Percentiles rank a stretch among this genome's conserved stretches.
Conservation (phyloP, 2,888 invertebrate species). For the Chrysolina haemoptera region DNA sequence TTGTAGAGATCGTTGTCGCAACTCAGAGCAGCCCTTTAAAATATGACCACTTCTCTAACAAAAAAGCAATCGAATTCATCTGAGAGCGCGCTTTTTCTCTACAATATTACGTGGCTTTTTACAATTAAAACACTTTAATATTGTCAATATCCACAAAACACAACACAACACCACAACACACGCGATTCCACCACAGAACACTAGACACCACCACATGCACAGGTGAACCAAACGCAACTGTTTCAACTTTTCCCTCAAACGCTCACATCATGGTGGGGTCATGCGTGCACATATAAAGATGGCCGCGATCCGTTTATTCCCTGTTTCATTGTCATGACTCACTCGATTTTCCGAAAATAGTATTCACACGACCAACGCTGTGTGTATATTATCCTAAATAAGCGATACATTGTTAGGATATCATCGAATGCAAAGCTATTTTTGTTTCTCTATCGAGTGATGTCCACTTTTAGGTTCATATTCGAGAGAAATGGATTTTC, state of each 20-base stretch:
- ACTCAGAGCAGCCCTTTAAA: slow-evolving; percentile 18
- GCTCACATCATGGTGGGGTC: slow-evolving; percentile 40
- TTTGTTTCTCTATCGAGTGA: slow-evolving; percentile 2
- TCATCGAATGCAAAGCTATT: slow-evolving; percentile 27
- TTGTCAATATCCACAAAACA: slow-evolving; percentile 28
- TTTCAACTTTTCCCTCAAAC: slow-evolving; percentile 18
- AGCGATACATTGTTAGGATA: slow-evolving; percentile 26
- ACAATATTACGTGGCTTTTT: slow-evolving; percentile 55
- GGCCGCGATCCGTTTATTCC: slow-evolving; percentile 56
- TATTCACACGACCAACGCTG: slow-evolving; percentile 33
- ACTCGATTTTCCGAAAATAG: slow-evolving; percentile 46
- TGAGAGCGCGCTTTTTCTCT: neutral
- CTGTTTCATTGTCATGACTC: slow-evolving; percentile 52
- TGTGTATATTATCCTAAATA: slow-evolving; percentile 29
- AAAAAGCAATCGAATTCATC: neutral
- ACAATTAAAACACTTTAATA: slow-evolving; percentile 22
- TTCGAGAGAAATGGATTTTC: slow-evolving; percentile 23
- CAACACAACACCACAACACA: slow-evolving; percentile 32
- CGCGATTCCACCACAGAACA: slow-evolving; percentile 30
- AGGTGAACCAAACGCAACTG: slow-evolving; percentile 32
- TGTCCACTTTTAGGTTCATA: slow-evolving; percentile 27
- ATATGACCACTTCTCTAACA: neutral
- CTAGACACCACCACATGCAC: slow-evolving; percentile 26
- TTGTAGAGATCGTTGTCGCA: slow-evolving; percentile 31
- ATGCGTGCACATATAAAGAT: slow-evolving; percentile 40